Evolutionary conservation across 2,888 invertebrate species (phyloP), one percentile per base, ranked within the genome.

Genomic region (Hypomecis atomaria): DNA sequence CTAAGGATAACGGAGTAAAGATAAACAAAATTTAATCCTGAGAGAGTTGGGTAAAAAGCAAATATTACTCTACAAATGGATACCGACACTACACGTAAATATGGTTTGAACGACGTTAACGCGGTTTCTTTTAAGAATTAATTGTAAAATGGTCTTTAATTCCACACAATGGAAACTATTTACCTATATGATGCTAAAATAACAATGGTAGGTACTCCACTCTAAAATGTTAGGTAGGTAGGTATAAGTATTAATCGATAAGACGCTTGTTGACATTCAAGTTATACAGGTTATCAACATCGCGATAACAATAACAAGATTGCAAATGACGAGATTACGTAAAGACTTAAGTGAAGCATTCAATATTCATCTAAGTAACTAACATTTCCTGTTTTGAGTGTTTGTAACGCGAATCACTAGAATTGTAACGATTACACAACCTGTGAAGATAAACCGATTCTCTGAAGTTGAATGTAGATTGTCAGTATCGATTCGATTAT

Each of bases 381-480:
- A 60, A 65, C 62, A 66, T 70, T 73, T 72, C 70, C 71, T 71
- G 70, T 38, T 69, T 53, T 33, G 50, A 45, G 59, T 33, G 36
- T 57, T 67, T 65, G 59, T 61, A 50, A 47, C 69, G 65, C 58
- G 47, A 50, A 68, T 67, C 49, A 68, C 49, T 33, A 54, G 65
- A 50, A 60, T 67, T 64, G 62, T 60, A 70, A 62, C 49, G 61
- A 66, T 72, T 71, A 69, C 61, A 59, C 67, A 70, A 70, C 40
- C 44, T 53, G 43, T 58, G 50, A 62, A 66, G 54, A 65, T 59
- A 65, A 63, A 67, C 23, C 42, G 36, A 52, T 56, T 43, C 11
- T 43, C n/a, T n/a, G 13, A 13, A 44, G 54, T 40, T 34, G 54
- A 47, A n/a, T 48, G 6, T 44, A 37, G 49, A 50, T 37, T 37